Base-by-base conservation (phyloP, 1,140 invertebrate species). In the Sinella curviseta region DNA sequence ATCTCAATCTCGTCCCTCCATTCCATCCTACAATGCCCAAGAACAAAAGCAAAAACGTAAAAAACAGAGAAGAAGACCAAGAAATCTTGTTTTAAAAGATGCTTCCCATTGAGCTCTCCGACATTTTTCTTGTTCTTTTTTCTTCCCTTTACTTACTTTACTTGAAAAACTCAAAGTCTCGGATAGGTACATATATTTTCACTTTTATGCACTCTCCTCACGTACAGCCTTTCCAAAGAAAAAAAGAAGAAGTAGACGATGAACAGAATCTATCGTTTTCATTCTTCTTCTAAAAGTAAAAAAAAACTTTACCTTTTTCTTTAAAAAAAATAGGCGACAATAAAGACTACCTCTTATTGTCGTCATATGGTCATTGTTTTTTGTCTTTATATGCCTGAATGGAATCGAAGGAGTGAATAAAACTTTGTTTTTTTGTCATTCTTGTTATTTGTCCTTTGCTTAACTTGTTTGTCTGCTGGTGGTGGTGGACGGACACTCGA, bases 11-110 rank as follows among this genome's bases (percentile, higher is more conserved):
- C 26, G 3, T 70, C 3, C 31, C n/a, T 60, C 55, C n/a, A 8
- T 24, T 60, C 8, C n/a, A 14, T 24, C 24, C 8, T 60, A 17
- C 39, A 48, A 4, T 48, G 17, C 17, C 39, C 4, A 48, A 17
- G 4, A 8, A 26, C 24, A 60, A 12, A 4, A 60, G 4, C 57
- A 60, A 60, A 60, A 12, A 60, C 39, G 17, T 12, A 26, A 60
- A 60, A 14, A 26, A 24, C 55, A 60, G 24, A 14, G 55, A 26
- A 60, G 24, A 60, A 60, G 24, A 60, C 3, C 55, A 60, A 24
- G 8, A 60, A 70, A 70, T 70, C 65, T 30, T 33, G 65, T 33
- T 70, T 70, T 70, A 70, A 70, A 70, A 70, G 65, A 70, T 70
- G 65, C 65, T 70, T 31, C 65, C 65, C 65, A 70, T 70, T 70